Percentiles rank a stretch among this genome's conserved stretches.
phyloP scores from a whole-genome alignment of 2,888 invertebrate genomes.

The Phaedon cochleariae region DNA sequence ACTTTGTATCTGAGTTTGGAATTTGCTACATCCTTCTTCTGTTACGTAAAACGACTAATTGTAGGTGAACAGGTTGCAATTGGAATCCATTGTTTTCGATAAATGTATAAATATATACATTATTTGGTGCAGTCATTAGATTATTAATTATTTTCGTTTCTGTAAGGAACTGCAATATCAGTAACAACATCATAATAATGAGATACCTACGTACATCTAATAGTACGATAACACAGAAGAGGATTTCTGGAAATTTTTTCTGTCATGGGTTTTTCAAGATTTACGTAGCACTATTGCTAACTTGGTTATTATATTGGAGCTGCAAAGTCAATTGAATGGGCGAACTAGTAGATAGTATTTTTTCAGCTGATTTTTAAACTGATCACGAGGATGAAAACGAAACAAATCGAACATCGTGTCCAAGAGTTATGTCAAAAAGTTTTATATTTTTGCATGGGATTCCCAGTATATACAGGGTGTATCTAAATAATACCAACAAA shows the following conservation, averaged over 20 bases:
- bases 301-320: too few species aligned
- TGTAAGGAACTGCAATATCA: neutral
- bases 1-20: constrained; percentile 25
- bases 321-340: too few species aligned
- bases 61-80: constrained; percentile 30
- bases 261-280: neutral
- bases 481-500: too few species aligned
- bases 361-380: too few species aligned
- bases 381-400: too few species aligned
- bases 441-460: too few species aligned
- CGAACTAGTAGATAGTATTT: too few species aligned
- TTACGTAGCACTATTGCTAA: neutral
- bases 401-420: too few species aligned
- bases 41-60: constrained; percentile 38
- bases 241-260: neutral
- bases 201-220: too few species aligned
- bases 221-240: neutral
- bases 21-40: constrained; percentile 37
- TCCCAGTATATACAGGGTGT: too few species aligned
- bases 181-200: neutral
- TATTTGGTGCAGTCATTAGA: constrained; percentile 31
- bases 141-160: constrained; percentile 17
- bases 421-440: too few species aligned
- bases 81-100: constrained; percentile 33
- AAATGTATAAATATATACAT: constrained; percentile 29